These are phyloP conservation scores for Microvelia longipes DNA, from an alignment of 1,140 invertebrate genomes.

Conservation along the genomic window DNA sequence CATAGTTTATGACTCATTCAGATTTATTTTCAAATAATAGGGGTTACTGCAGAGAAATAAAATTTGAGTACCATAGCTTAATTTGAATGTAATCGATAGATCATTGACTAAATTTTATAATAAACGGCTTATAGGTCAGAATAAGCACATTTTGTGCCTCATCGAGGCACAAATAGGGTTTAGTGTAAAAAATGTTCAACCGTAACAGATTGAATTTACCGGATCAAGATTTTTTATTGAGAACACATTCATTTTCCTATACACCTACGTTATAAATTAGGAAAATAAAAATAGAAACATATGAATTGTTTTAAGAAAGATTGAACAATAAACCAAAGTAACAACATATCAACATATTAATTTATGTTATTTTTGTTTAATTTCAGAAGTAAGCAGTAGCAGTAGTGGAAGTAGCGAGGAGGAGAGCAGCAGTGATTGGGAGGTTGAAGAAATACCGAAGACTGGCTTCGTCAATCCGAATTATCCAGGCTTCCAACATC, in stretches of 20 bases:
- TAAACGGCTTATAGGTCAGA: too few relatives aligned
- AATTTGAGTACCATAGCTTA: too few relatives aligned
- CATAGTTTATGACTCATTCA: not conserved
- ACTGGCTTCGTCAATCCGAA: conserved; percentile 60
- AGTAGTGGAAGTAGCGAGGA: not conserved
- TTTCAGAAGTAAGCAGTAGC: not conserved
- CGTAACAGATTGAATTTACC: too few relatives aligned
- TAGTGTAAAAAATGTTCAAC: too few relatives aligned
- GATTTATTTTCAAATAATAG: not conserved
- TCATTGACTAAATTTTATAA: too few relatives aligned
- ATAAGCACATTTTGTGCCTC: too few relatives aligned
- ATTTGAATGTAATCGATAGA: too few relatives aligned
- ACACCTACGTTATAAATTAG: not conserved
- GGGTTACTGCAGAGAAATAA: too few relatives aligned
- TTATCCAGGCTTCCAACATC: conserved; percentile 47
- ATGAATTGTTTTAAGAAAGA: too few relatives aligned
- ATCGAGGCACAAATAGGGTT: too few relatives aligned
- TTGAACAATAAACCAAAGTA: not conserved
- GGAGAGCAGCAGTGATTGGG: not conserved
- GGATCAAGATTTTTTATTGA: too few relatives aligned
- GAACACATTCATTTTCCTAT: not conserved
- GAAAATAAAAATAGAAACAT: not conserved
- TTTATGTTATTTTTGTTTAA: not conserved
- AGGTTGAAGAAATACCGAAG: not conserved
- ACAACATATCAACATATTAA: not conserved